Percentiles rank a stretch among this genome's conserved stretches.
Evolutionary conservation across 2,113 vertebrate species (phyloP).

Genomic region (Pelecanoides urinatrix): DNA sequence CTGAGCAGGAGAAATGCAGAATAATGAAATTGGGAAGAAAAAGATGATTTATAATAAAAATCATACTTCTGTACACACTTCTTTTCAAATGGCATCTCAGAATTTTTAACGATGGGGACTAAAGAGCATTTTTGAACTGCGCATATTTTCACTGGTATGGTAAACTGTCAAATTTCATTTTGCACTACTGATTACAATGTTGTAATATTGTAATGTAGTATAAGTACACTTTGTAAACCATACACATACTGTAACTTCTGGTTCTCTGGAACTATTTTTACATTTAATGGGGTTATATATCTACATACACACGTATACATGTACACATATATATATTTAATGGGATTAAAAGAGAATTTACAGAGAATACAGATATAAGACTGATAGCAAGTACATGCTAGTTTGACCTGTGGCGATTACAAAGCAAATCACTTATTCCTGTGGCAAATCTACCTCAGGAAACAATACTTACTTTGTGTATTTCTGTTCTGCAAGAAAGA

Average conservation of each 20-base stretch:
- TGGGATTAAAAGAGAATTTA: not conserved
- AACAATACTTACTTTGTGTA: not conserved
- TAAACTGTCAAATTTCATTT: not conserved
- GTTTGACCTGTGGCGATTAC: not conserved
- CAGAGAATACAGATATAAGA: not conserved
- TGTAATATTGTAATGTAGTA: not conserved
- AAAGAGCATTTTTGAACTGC: not conserved
- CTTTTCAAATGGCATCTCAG: not conserved
- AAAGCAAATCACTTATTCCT: not conserved
- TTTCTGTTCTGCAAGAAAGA: not conserved
- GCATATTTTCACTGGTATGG: not conserved
- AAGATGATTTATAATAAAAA: not conserved
- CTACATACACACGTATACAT: not conserved
- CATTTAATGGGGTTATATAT: not conserved
- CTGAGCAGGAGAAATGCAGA: not conserved
- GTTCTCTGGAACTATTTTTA: not conserved
- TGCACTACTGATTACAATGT: rapidly evolving
- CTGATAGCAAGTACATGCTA: not conserved
- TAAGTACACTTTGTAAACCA: not conserved
- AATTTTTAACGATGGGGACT: not conserved
- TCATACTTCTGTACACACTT: not conserved
- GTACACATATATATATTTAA: not conserved
- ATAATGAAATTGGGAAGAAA: not conserved
- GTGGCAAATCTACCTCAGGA: not conserved
- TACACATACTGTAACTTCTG: not conserved